Conservation (phyloP, 2,113 vertebrate species). For the Hippopotamus amphibius region DNA sequence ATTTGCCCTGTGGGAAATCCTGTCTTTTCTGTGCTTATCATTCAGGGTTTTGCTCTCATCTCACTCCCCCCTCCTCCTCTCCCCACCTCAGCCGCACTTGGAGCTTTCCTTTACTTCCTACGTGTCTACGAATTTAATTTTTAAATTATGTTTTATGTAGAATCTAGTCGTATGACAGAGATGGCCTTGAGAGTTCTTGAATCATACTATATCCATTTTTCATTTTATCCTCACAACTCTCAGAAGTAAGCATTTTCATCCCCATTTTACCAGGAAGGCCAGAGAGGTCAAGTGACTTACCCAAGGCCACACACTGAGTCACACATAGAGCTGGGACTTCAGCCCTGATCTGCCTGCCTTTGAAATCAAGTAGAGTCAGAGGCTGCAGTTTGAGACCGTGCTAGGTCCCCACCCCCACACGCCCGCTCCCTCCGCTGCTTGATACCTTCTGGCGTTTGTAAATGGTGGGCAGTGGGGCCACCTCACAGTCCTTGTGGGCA, state of each 20-base stretch:
- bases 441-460: conserved; percentile 92
- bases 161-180: neutral
- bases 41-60: neutral
- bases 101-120: neutral
- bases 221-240: neutral
- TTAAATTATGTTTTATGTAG: neutral
- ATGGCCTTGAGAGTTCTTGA: neutral
- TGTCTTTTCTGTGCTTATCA: neutral
- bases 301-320: neutral
- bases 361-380: neutral
- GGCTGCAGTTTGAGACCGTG: neutral
- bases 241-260: neutral
- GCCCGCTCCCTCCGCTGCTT: neutral
- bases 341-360: neutral
- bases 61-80: neutral
- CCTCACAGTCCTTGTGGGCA: conserved; percentile 93
- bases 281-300: neutral
- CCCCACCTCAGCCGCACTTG: neutral
- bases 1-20: neutral
- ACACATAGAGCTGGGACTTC: neutral
- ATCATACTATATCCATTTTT: neutral
- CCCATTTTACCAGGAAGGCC: neutral
- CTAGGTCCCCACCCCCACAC: neutral
- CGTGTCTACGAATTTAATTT: neutral
- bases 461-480: conserved; percentile 90